Evolutionary conservation across 2,888 invertebrate species (phyloP).

Genomic region (Drosophila sordidapex): DNA sequence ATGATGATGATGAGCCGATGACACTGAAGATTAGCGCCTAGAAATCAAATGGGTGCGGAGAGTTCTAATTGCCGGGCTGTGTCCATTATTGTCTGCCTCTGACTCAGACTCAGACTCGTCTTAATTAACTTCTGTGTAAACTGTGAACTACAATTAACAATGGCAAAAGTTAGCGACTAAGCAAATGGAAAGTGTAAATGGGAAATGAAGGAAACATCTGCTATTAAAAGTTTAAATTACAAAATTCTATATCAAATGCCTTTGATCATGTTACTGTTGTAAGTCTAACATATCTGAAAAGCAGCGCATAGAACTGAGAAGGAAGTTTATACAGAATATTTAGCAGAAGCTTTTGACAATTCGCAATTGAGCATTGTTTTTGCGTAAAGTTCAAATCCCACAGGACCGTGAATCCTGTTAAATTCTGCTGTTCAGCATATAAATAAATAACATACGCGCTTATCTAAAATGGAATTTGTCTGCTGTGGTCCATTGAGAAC

Average conservation of each 20-base stretch:
- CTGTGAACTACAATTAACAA: constrained; percentile 33
- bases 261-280: background rate
- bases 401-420: constrained; percentile 13
- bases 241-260: background rate
- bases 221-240: background rate
- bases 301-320: background rate
- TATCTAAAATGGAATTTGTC: constrained; percentile 66
- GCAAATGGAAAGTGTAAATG: constrained; percentile 38
- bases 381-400: constrained; percentile 19
- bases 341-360: background rate
- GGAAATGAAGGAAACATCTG: background rate
- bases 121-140: constrained; percentile 60
- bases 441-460: constrained; percentile 58
- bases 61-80: constrained; percentile 30
- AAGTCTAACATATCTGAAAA: background rate
- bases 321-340: background rate
- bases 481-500: constrained; percentile 58
- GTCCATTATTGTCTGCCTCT: constrained; percentile 19
- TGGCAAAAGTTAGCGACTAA: constrained; percentile 19
- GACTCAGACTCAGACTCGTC: background rate
- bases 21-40: constrained; percentile 53
- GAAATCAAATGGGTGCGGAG: constrained; percentile 17
- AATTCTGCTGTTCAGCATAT: constrained; percentile 10
- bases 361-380: constrained; percentile 3
- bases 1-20: constrained; percentile 42